Percentiles rank a stretch among this genome's conserved stretches.
These are phyloP conservation scores for Verasper variegatus DNA, from an alignment of 2,113 vertebrate genomes.

Conservation along the genomic window DNA sequence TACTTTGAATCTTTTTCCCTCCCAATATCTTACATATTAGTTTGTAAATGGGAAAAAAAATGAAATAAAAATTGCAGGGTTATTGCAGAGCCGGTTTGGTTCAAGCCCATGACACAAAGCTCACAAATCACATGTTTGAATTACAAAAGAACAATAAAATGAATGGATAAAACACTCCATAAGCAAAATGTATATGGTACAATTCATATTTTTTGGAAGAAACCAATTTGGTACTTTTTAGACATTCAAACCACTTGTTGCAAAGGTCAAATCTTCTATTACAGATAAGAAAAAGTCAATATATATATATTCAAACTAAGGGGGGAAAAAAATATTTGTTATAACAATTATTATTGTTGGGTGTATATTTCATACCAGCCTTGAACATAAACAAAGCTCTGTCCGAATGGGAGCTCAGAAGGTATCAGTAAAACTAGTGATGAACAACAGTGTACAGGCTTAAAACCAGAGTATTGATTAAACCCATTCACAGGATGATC, in stretches of 20 bases:
- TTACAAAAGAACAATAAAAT: slow-evolving; percentile 38
- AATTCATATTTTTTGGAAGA: slow-evolving; percentile 44
- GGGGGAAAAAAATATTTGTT: not conserved
- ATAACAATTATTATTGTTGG: slow-evolving; percentile 11
- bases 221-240: slow-evolving; percentile 56
- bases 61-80: not conserved
- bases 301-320: slow-evolving; percentile 41
- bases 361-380: slow-evolving; percentile 14
- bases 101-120: slow-evolving; percentile 33
- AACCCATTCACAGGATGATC: not conserved
- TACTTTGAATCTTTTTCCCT: slow-evolving; percentile 49
- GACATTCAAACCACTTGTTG: slow-evolving; percentile 60
- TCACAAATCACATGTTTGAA: slow-evolving; percentile 49
- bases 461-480: not conserved
- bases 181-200: slow-evolving; percentile 31
- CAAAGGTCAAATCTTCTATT: slow-evolving; percentile 9
- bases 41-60: slow-evolving; percentile 18
- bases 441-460: slow-evolving; percentile 38
- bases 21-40: slow-evolving; percentile 42
- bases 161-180: slow-evolving; percentile 25
- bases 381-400: slow-evolving; percentile 12
- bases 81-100: slow-evolving; percentile 36
- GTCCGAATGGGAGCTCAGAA: not conserved
- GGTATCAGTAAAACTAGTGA: slow-evolving; percentile 25
- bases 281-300: slow-evolving; percentile 18